Evolutionary conservation across 2,797 vertebrate genomes (phyloP).

Genomic region (Novumbra hubbsi): DNA sequence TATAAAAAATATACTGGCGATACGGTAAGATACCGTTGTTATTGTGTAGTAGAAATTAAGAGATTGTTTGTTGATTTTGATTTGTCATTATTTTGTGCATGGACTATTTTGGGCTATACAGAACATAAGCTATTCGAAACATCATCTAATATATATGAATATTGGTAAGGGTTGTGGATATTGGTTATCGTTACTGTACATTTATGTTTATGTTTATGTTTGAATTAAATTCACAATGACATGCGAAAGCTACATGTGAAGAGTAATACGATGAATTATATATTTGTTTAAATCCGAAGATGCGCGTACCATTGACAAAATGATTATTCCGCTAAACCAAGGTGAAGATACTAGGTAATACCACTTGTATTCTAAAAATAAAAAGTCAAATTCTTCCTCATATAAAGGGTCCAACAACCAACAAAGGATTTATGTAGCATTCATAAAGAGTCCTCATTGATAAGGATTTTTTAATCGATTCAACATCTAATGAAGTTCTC

Average conservation of each 20-base stretch:
- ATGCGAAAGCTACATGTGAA: neutral
- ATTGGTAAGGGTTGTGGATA: neutral
- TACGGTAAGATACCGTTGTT: neutral
- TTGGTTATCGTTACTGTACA: neutral
- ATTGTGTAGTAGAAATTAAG: neutral
- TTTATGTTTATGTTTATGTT: too few relatives aligned
- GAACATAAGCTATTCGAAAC: neutral
- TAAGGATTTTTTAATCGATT: neutral
- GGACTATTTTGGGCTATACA: neutral
- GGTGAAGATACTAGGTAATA: neutral
- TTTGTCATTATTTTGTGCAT: slow-evolving; percentile 1
- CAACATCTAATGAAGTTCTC: neutral
- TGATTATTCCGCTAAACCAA: neutral
- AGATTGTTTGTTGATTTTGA: neutral
- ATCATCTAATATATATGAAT: neutral
- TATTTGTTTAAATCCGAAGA: too few relatives aligned
- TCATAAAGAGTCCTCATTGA: neutral
- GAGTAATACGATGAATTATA: too few relatives aligned
- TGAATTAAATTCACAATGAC: neutral
- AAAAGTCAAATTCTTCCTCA: neutral
- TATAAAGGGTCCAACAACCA: neutral
- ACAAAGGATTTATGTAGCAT: neutral
- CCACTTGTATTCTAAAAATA: neutral
- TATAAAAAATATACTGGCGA: neutral
- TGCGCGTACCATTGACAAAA: too few relatives aligned